These are phyloP conservation scores for Crioceris asparagi DNA, from an alignment of 2,888 invertebrate species.

Conservation along the genomic window DNA sequence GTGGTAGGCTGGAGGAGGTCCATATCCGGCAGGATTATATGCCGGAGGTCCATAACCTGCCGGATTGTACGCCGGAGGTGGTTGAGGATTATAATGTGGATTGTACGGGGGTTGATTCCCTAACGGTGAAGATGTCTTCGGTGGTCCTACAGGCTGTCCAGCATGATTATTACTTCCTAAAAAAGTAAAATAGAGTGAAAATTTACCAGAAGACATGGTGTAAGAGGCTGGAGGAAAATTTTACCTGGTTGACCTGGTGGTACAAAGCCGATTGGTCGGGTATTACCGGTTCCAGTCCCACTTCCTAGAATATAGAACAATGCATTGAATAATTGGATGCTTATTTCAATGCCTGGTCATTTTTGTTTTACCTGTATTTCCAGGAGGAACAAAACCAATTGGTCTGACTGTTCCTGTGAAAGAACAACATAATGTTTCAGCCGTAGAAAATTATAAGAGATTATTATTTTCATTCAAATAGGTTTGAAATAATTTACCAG, in stretches of 20 bases:
- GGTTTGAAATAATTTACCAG: no score
- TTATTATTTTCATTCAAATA: no score
- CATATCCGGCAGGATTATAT: slow-evolving; percentile 21
- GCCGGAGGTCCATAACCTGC: slow-evolving; percentile 18
- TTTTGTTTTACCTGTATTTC: background rate
- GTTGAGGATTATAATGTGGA: slow-evolving; percentile 1
- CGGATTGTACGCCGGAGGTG: slow-evolving; percentile 19
- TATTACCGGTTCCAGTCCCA: slow-evolving; percentile 4
- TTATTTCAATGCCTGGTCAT: background rate
- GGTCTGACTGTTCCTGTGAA: slow-evolving; percentile 5
- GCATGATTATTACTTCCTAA: background rate
- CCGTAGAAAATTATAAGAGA: no score
- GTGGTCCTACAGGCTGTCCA: slow-evolving; percentile 12
- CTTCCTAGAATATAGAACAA: slow-evolving; percentile 4
- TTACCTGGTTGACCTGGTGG: no score
- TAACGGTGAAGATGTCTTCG: slow-evolving; percentile 11
- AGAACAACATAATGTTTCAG: no score
- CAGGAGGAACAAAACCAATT: slow-evolving; percentile 6
- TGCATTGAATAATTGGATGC: slow-evolving; percentile 1
- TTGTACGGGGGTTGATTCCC: slow-evolving; percentile 4
- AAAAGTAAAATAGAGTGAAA: no score
- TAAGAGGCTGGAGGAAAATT: no score
- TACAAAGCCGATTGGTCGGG: slow-evolving; percentile 13
- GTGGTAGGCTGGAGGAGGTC: slow-evolving; percentile 19
- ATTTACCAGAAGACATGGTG: no score